A percentile compares a stretch with the other conserved stretches of the same genome.
Conservation (phyloP, 2,797 vertebrate genomes). For the Artibeus jamaicensis region DNA sequence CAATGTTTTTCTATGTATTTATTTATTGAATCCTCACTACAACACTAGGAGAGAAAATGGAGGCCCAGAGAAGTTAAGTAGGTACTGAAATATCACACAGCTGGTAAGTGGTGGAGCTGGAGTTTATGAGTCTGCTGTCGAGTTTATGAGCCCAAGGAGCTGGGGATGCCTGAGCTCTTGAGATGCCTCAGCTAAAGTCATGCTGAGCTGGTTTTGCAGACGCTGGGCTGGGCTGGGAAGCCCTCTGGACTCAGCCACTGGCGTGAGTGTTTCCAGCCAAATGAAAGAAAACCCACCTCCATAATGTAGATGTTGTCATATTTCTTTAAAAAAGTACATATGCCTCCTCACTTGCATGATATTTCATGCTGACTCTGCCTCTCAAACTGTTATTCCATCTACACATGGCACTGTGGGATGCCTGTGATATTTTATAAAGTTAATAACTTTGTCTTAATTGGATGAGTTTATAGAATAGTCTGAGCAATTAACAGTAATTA, state of each 20-base stretch:
- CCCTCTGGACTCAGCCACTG: neutral
- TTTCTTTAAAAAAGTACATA: slow-evolving; percentile 60
- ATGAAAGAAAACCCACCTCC: neutral
- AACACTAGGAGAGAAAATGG: neutral
- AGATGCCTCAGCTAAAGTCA: neutral
- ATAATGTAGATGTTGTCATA: slow-evolving; percentile 4
- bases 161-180: neutral
- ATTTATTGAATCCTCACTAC: neutral
- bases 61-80: neutral
- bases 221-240: neutral
- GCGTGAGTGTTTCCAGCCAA: neutral
- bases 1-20: neutral
- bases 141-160: neutral
- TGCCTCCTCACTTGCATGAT: slow-evolving; percentile 70
- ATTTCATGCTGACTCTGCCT: slow-evolving; percentile 75
- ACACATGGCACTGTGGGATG: slow-evolving; percentile 83
- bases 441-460: slow-evolving; percentile 88
- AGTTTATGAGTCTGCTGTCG: neutral
- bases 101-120: neutral
- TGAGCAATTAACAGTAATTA: slow-evolving; percentile 87
- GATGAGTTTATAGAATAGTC: slow-evolving; percentile 86
- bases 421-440: slow-evolving; percentile 85
- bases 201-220: neutral
- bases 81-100: neutral
- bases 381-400: slow-evolving; percentile 76